Conservation (phyloP, 2,113 vertebrate genomes). For the Arothron firmamentum region DNA sequence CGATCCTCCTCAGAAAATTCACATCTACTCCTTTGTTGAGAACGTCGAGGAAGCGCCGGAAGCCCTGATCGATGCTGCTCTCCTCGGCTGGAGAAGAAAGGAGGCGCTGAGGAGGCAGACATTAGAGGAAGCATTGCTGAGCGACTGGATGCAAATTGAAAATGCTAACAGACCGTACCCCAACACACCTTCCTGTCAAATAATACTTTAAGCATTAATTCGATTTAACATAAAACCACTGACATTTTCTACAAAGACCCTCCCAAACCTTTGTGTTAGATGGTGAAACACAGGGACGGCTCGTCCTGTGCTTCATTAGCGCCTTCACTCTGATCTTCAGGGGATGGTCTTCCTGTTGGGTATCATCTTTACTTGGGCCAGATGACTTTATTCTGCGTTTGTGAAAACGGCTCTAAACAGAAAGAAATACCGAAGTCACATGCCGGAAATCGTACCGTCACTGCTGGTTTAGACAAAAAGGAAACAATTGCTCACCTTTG, state of each 20-base stretch:
- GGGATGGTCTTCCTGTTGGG: slow-evolving; percentile 40
- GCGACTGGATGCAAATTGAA: no score
- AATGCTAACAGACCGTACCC: no score
- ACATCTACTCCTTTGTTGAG: slow-evolving; percentile 71
- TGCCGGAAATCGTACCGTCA: no score
- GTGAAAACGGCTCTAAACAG: neutral
- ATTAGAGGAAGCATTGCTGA: neutral
- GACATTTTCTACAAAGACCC: no score
- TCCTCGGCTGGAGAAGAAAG: slow-evolving; percentile 1
- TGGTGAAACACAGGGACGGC: fast-evolving
- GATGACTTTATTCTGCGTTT: neutral
- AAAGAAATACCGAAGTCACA: neutral
- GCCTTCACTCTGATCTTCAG: slow-evolving; percentile 52
- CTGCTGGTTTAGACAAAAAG: neutral
- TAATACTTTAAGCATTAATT: no score
- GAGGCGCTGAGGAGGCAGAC: neutral
- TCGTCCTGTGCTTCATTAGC: slow-evolving; percentile 21
- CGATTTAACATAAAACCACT: no score
- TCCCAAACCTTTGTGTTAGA: slow-evolving; percentile 27
- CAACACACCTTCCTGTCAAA: no score
- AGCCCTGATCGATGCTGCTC: slow-evolving; percentile 34
- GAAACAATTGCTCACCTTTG: slow-evolving; percentile 33
- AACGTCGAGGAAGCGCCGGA: slow-evolving; percentile 60
- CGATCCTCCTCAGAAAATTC: slow-evolving; percentile 42
- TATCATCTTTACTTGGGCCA: neutral